Evolutionary conservation across 2,888 invertebrate genomes (phyloP), one percentile per base, ranked within the genome.

Genomic region (Fissipunctia ypsillon): DNA sequence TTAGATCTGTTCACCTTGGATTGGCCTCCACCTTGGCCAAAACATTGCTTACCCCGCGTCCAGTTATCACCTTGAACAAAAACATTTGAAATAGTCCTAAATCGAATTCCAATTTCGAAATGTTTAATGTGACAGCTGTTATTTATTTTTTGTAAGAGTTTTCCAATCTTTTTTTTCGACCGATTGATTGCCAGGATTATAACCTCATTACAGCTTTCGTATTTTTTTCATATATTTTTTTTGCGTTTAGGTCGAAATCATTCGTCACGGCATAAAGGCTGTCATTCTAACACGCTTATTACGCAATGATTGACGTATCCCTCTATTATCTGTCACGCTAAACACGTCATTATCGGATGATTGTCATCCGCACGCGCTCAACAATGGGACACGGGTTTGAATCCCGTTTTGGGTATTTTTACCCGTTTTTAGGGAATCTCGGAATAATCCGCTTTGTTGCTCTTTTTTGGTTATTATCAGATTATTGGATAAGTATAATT

Each of bases 271-370:
- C 4, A 48, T 48, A 60, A 85, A 65, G 59, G 61, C 74, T 83
- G 83, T 74, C 84, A 83, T 68, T 65, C 45, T 72, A 76, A 87
- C 84, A 83, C 82, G 77, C 81, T 83, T 79, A 85, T 85, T 83
- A 85, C 66, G 41, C 48, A 69, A 84, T 91, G 91, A 91, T 90
- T 90, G 92, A 91, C 91, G 88, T 76, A 60, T 81, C 79, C 84
- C 87, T 35, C 38, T 80, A 89, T 88, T 84, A 87, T 89, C 81
- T 79, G 79, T 84, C 80, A 83, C 72, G 76, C 84, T 78, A 72
- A 89, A 88, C 87, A 88, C 86, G 86, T 89, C 85, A 91, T 92
- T 91, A 91, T 87, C 83, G 88, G 90, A 90, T 92, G 84, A 90
- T 90, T 87, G 91, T 87, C 90, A 78, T 67, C 80, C 79, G 78